Conservation (phyloP, 2,113 vertebrate species). For the Notarius lentiginosus region DNA sequence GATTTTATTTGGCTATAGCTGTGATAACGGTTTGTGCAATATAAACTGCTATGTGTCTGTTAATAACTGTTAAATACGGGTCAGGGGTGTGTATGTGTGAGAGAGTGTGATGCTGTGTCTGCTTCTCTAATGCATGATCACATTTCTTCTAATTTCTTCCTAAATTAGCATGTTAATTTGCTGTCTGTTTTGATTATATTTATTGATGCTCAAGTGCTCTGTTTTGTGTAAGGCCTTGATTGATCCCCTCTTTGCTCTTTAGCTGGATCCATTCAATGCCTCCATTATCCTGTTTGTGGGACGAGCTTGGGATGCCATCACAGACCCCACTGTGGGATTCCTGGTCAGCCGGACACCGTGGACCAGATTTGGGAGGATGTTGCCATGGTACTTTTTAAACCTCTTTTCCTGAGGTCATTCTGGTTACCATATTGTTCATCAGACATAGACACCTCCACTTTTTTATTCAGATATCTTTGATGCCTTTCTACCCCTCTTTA, state of each 20-base stretch:
- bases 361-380: conserved; percentile 87
- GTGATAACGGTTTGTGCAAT: background rate
- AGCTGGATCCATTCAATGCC: conserved; percentile 88
- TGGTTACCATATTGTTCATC: background rate
- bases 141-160: background rate
- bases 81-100: background rate
- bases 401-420: background rate
- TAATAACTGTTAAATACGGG: background rate
- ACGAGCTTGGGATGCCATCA: conserved; percentile 91
- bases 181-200: background rate
- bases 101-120: background rate
- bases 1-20: background rate
- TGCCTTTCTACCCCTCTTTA: background rate
- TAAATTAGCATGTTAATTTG: background rate
- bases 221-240: background rate
- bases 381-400: conserved; percentile 84
- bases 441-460: background rate
- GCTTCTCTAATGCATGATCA: background rate
- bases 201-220: background rate
- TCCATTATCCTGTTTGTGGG: conserved; percentile 95
- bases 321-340: conserved; percentile 92
- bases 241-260: conserved; percentile 11
- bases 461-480: background rate
- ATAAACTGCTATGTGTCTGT: background rate
- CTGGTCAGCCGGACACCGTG: conserved; percentile 88